phyloP scores from a whole-genome alignment of 2,888 invertebrate species.

The Cryptocephalus primarius region DNA sequence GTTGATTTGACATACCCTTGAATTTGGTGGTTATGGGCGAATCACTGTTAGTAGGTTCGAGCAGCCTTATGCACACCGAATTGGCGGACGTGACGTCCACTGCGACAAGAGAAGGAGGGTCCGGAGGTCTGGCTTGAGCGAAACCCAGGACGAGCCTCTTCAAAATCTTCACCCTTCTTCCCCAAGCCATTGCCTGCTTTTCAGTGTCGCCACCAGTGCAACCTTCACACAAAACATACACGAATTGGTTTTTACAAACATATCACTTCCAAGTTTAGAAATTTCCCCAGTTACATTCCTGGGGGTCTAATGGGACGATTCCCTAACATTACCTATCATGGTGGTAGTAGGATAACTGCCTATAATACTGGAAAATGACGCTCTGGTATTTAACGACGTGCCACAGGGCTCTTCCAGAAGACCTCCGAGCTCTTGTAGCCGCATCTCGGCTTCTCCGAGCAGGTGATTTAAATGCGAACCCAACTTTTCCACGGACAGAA shows the following conservation, averaged over 20 bases:
- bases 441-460: slow-evolving; percentile 71
- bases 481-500: slow-evolving; percentile 60
- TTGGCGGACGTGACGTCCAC: slow-evolving; percentile 67
- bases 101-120: slow-evolving; percentile 67
- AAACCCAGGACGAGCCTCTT: slow-evolving; percentile 73
- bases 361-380: slow-evolving; percentile 48
- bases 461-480: slow-evolving; percentile 66
- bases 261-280: neutral
- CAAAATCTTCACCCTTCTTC: slow-evolving; percentile 66
- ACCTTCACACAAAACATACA: slow-evolving; percentile 35
- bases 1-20: slow-evolving; percentile 53
- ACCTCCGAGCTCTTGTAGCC: slow-evolving; percentile 67
- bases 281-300: neutral
- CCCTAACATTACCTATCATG: slow-evolving; percentile 29
- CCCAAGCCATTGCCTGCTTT: slow-evolving; percentile 81
- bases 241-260: neutral
- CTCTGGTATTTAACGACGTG: slow-evolving; percentile 40
- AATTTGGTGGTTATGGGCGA: slow-evolving; percentile 82
- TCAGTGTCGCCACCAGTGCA: slow-evolving; percentile 66
- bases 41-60: slow-evolving; percentile 58
- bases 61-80: slow-evolving; percentile 52
- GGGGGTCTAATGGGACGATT: neutral
- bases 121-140: slow-evolving; percentile 76
- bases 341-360: slow-evolving; percentile 36
- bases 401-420: slow-evolving; percentile 34